Base-by-base conservation (phyloP, 2,113 vertebrate genomes). In the Galeopterus variegatus region DNA sequence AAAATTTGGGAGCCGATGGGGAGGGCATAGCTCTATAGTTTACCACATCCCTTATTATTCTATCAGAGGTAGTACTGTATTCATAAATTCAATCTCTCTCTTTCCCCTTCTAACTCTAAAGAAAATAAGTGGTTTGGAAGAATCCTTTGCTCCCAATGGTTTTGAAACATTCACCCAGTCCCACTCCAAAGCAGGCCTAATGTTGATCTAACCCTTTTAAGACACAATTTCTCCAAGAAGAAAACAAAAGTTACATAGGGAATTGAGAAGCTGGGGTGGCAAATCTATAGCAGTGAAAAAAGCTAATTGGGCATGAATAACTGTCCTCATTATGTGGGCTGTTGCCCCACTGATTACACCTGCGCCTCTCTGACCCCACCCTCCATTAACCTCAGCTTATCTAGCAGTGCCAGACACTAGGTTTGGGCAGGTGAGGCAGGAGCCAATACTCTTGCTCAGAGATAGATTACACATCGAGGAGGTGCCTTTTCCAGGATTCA, bases 401-500 rank as follows among this genome's bases (percentile, higher is more conserved):
- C 36, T 52, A 45, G 45, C 33, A 3, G 0, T 41, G 23, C 6
- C 21, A 48, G 69, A 31, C 10, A 3, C 60, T 23, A 5, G 56
- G 18, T 14, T 23, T 18, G 18, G 73, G 19, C 41, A 33, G 52
- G 48, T 52, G 48, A 36, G 28, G 19, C 28, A 48, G 69, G 52
- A 86, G 8, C 28, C 52, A 21, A 28, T 31, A 24, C 10, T 14
- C 41, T 41, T 65, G 24, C 33, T 93, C 31, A 7, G 31, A 67
- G 24, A 75, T 41, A n/a, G 41, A 17, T 8, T 2, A 56, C 9
- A 28, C 50, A 7, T 0, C 0, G 5, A 31, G 17, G 9, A 80
- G n/a, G 28, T 21, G 6, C 50, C 5, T 67, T 80, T 52, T 48
- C 58, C 24, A 62, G 64, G 50, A 76, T 10, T 62, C 58, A 15